phyloP scores from a whole-genome alignment of 2,797 vertebrate genomes.

The Acipenser ruthenus region DNA sequence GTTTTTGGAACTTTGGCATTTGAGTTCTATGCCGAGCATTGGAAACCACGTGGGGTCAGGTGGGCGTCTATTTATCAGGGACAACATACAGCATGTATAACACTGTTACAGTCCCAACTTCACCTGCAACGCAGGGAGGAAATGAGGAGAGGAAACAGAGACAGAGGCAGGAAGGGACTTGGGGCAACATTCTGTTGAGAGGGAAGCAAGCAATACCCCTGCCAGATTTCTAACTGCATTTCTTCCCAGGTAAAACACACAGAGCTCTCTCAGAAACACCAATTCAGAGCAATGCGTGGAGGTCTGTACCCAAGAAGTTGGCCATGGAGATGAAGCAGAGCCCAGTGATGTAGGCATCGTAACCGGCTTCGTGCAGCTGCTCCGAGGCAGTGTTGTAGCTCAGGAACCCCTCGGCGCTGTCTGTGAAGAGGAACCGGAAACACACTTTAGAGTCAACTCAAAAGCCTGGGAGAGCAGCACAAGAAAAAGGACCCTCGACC shows the following conservation, averaged over 20 bases:
- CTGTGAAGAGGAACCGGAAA: constrained; percentile 43
- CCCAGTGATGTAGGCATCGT: constrained; percentile 95
- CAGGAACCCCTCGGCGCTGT: constrained; percentile 80
- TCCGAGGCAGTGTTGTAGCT: constrained; percentile 86
- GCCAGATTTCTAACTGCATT: no score
- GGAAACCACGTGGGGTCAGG: no score
- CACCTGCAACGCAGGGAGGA: no score
- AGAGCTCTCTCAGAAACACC: background rate
- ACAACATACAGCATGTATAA: no score
- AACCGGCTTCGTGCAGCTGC: constrained; percentile 93
- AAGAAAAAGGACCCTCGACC: no score
- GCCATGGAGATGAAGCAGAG: constrained; percentile 97
- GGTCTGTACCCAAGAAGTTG: constrained; percentile 80
- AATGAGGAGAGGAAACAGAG: no score
- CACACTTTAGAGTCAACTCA: background rate
- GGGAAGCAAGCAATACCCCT: background rate
- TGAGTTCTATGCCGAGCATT: no score
- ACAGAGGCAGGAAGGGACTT: background rate
- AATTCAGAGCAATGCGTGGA: background rate
- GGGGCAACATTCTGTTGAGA: background rate
- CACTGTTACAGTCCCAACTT: no score
- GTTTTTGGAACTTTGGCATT: no score
- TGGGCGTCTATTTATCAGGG: no score
- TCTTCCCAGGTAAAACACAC: background rate
- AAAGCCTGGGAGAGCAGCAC: background rate